Evolutionary conservation across 2,888 invertebrate species (phyloP).

Genomic region (Eristalis intricaria): DNA sequence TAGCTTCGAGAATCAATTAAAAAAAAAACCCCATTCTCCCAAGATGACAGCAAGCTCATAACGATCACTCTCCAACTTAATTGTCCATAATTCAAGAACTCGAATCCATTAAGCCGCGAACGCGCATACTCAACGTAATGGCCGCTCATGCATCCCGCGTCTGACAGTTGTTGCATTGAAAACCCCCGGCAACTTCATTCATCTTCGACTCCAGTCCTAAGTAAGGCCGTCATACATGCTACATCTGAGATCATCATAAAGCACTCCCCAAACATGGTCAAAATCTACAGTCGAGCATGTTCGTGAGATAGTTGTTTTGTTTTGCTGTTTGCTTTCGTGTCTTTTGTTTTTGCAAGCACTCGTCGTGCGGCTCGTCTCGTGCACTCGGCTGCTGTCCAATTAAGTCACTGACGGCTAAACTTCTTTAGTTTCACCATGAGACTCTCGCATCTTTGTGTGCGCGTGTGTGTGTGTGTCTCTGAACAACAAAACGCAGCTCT

Average conservation of each 20-base stretch:
- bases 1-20: not conserved
- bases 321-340: slow-evolving; percentile 7
- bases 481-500: slow-evolving; percentile 9
- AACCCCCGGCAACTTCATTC: not conserved
- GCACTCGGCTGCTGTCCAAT: not conserved
- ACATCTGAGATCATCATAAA: slow-evolving; percentile 54
- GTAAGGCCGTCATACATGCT: slow-evolving; percentile 53
- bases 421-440: not conserved
- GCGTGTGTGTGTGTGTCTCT: not conserved
- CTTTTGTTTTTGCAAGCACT: not conserved
- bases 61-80: slow-evolving; percentile 1
- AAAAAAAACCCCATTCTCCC: not conserved
- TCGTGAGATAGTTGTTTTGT: slow-evolving; percentile 50
- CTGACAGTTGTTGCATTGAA: not conserved
- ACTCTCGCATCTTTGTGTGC: slow-evolving; percentile 28
- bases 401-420: slow-evolving; percentile 1
- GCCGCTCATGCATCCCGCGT: not conserved
- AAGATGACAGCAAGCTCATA: slow-evolving; percentile 4
- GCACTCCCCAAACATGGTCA: slow-evolving; percentile 41
- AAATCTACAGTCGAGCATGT: not conserved
- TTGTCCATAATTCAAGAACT: not conserved
- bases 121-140: not conserved
- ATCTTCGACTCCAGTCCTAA: slow-evolving; percentile 12
- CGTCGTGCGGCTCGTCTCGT: not conserved
- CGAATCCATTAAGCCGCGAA: not conserved